Evolutionary conservation across 2,113 vertebrate genomes (phyloP), one percentile per base, ranked within the genome.

Genomic region (Montifringilla adamsi): DNA sequence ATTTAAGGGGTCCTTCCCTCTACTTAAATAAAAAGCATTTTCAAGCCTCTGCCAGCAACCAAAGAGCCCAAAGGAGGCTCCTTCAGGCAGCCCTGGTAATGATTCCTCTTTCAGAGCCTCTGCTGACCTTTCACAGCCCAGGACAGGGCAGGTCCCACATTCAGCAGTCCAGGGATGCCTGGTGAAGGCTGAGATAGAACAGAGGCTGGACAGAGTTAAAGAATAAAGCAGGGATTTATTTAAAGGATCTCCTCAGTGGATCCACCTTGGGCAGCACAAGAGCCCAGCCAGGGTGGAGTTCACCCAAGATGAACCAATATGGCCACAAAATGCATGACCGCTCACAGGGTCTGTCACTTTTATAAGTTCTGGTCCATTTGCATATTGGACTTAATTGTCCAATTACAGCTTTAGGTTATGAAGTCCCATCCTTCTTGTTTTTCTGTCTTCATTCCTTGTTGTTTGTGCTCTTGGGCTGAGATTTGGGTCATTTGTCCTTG

Each of bases 361-460:
- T 6, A 26, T 12, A 11, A 37, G 2, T 59, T 37, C n/a, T 59
- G 23, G 1, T 26, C n/a, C 10, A 26, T 59, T 59, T 59, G n/a
- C 23, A 59, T 37, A 1, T 26, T 59, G 15, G n/a, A 37, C 10
- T 59, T 17, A 2, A 59, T 59, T 37, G n/a, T 26, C 7, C n/a
- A 26, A 4, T 59, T 37, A 1, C 15, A 59, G 15, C n/a, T 59
- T 59, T 37, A 35, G n/a, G 0, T 4, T 1, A 26, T 59, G 7
- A 0, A 18, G 10, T 59, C 23, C 15, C 58, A 59, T 26, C 23
- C n/a, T 35, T 1, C 14, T 35, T 58, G 14, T 59, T 59, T 59
- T 59, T 18, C 15, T 59, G n/a, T 59, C n/a, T 12, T 3, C n/a
- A 37, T 3, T 3, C 23, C n/a, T 17, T 5, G 0, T 0, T 59